Conservation (phyloP, 64 coral and sea anemone genomes). For the Montipora sp. region DNA sequence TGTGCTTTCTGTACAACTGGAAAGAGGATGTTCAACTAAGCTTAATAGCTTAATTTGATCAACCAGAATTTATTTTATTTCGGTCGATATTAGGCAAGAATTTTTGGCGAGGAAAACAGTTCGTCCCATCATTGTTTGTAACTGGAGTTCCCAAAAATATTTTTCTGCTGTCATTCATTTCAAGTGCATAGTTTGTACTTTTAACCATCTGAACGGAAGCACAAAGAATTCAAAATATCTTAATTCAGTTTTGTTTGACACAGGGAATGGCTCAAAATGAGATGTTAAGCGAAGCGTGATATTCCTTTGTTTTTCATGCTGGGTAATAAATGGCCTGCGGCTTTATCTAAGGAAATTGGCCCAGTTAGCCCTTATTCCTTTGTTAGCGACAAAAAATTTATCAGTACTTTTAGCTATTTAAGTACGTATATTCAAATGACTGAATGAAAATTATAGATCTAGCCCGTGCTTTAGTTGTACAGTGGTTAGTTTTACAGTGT, state of each 20-base stretch:
- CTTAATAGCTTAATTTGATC: neutral
- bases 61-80: neutral
- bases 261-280: neutral
- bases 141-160: neutral
- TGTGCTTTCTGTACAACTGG: neutral
- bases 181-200: neutral
- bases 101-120: neutral
- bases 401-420: neutral
- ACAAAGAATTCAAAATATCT: slow-evolving; percentile 36
- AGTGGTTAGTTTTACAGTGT: too few relatives aligned
- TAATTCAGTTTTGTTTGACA: neutral
- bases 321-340: neutral
- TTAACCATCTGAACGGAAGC: neutral
- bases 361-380: neutral
- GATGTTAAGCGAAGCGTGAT: neutral
- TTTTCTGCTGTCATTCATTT: neutral
- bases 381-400: neutral
- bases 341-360: neutral
- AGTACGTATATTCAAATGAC: too few relatives aligned
- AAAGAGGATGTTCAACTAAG: neutral
- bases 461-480: too few relatives aligned
- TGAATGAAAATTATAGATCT: too few relatives aligned
- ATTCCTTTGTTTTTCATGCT: neutral
- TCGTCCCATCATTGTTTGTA: neutral
- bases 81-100: neutral